These are phyloP conservation scores for Hedychridium roseum DNA, from an alignment of 2,888 invertebrate species.

Conservation along the genomic window DNA sequence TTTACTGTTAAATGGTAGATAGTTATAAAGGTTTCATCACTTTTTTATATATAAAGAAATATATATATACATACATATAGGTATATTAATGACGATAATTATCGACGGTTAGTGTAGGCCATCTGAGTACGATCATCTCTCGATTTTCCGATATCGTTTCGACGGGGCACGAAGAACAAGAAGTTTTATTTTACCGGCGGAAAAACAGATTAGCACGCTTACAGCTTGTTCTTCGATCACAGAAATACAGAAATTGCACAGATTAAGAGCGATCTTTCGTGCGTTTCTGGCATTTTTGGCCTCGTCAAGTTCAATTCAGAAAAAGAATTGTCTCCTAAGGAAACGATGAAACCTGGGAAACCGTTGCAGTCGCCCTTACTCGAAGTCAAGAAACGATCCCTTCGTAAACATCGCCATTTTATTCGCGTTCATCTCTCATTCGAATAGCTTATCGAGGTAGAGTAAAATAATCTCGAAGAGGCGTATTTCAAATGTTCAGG, in stretches of 20 bases:
- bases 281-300: too few species aligned
- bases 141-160: slow-evolving; percentile 11
- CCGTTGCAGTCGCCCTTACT: too few species aligned
- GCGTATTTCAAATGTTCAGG: too few species aligned
- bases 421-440: slow-evolving; percentile 6
- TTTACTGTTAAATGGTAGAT: slow-evolving; percentile 49
- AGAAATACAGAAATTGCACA: too few species aligned
- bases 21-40: slow-evolving; percentile 49
- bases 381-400: slow-evolving; percentile 12
- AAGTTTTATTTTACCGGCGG: too few species aligned
- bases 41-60: slow-evolving; percentile 49
- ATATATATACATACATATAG: slow-evolving; percentile 26
- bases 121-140: slow-evolving; percentile 22
- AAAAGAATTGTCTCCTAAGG: too few species aligned
- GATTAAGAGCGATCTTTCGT: too few species aligned
- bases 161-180: slow-evolving; percentile 14
- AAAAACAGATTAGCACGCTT: too few species aligned
- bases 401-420: slow-evolving; percentile 10
- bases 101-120: slow-evolving; percentile 35
- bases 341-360: too few species aligned
- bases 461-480: too few species aligned
- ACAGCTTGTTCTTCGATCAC: too few species aligned
- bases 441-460: slow-evolving; percentile 9
- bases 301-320: too few species aligned
- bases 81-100: slow-evolving; percentile 29